Conservation (phyloP, 2,888 invertebrate species). For the Cosmopolites sordidus region DNA sequence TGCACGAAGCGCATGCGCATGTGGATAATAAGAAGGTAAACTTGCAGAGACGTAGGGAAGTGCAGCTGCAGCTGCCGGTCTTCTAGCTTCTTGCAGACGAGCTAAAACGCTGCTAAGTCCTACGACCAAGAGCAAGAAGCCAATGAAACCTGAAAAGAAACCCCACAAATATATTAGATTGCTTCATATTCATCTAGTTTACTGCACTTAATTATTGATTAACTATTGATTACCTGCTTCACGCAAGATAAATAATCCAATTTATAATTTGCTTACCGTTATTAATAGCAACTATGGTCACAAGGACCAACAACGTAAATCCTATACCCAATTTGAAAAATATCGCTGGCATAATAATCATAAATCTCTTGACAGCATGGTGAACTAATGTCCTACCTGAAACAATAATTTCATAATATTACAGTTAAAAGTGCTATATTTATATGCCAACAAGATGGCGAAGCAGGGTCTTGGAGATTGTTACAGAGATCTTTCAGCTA, state of each 20-base stretch:
- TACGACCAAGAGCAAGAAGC: constrained; percentile 53
- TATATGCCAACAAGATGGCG: too few relatives aligned
- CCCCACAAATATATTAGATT: too few relatives aligned
- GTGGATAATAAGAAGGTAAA: constrained; percentile 16
- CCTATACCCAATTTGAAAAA: constrained; percentile 75
- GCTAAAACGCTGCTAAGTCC: constrained; percentile 46
- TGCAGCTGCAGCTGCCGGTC: constrained; percentile 21
- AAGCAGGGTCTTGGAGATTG: too few relatives aligned
- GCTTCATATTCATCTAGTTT: too few relatives aligned
- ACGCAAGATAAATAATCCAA: neutral
- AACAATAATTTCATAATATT: constrained; percentile 26
- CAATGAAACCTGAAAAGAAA: constrained; percentile 52
- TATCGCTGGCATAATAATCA: constrained; percentile 66
- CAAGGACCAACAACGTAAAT: constrained; percentile 62
- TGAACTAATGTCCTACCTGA: constrained; percentile 67
- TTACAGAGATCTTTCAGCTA: too few relatives aligned
- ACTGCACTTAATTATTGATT: too few relatives aligned
- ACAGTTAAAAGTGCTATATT: too few relatives aligned
- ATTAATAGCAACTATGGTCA: constrained; percentile 69
- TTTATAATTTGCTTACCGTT: constrained; percentile 62
- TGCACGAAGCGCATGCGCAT: constrained; percentile 6
- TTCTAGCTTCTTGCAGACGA: constrained; percentile 41
- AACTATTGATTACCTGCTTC: too few relatives aligned
- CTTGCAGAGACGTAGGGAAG: constrained; percentile 9
- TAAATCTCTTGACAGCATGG: constrained; percentile 65